A percentile compares a stretch with the other conserved stretches of the same genome.
phyloP scores from a whole-genome alignment of 2,797 vertebrate species.

The Aythya fuligula region DNA sequence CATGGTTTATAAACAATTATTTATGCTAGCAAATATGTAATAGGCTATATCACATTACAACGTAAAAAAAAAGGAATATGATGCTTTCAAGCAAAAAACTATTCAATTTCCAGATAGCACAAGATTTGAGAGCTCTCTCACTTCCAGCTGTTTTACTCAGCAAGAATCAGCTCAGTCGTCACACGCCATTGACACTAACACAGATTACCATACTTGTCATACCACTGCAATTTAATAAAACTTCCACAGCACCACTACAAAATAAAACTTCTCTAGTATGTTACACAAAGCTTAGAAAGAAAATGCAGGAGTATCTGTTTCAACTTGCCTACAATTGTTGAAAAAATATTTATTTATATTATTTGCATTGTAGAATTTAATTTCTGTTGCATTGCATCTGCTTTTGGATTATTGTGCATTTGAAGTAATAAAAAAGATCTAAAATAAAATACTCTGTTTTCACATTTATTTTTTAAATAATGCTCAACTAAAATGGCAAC shows the following conservation, averaged over 20 bases:
- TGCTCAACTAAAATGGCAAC: conserved; percentile 28
- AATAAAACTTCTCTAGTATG: background rate
- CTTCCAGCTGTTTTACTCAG: background rate
- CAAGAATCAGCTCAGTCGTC: background rate
- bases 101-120: background rate
- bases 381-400: background rate
- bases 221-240: background rate
- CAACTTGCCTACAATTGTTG: background rate
- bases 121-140: background rate
- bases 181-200: background rate
- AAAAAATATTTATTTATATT: background rate
- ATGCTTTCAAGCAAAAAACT: background rate
- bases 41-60: background rate
- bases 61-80: background rate
- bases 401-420: background rate
- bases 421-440: background rate
- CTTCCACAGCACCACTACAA: background rate
- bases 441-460: conserved; percentile 5
- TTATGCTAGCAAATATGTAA: conserved; percentile 13
- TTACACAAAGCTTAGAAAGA: background rate
- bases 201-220: background rate
- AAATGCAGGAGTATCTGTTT: background rate
- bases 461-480: conserved; percentile 8
- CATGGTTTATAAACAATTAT: conserved; percentile 51
- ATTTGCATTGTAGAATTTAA: background rate